phyloP scores from a whole-genome alignment of 2,797 vertebrate species.

The Limnodromus scolopaceus region DNA sequence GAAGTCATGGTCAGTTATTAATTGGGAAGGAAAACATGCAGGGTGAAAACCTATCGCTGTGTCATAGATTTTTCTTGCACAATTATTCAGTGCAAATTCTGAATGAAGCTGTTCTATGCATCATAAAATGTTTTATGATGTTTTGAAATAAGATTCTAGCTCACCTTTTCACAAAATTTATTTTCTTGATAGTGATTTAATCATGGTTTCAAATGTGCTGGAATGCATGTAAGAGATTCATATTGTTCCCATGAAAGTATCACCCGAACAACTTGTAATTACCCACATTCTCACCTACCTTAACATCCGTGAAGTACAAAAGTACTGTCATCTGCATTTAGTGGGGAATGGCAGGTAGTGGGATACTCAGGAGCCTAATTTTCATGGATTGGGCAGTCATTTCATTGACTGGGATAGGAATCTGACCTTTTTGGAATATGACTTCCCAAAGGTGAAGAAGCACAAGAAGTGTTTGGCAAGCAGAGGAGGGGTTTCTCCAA shows the following conservation, averaged over 20 bases:
- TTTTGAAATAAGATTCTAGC: not conserved
- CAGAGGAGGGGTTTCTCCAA: not conserved
- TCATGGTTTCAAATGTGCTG: not conserved
- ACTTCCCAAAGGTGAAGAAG: not conserved
- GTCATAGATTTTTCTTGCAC: not conserved
- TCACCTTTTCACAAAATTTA: not conserved
- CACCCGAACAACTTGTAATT: not conserved
- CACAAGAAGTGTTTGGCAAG: not conserved
- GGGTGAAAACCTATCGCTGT: not conserved
- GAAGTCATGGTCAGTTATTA: not conserved
- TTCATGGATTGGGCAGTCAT: not conserved
- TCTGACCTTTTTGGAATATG: not conserved
- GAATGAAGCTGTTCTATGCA: not conserved
- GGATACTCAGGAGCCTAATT: not conserved
- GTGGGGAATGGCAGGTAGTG: not conserved
- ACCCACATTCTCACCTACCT: not conserved
- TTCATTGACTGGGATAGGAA: not conserved
- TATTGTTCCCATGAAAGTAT: not conserved
- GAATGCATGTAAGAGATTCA: not conserved
- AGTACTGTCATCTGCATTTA: not conserved
- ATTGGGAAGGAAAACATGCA: not conserved
- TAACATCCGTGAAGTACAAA: not conserved
- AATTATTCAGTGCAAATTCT: not conserved
- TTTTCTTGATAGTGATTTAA: not conserved
- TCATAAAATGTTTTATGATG: not conserved